Percentiles rank a stretch among this genome's conserved stretches.
Conservation (phyloP, 2,113 vertebrate species). For the Plotosus lineatus region DNA sequence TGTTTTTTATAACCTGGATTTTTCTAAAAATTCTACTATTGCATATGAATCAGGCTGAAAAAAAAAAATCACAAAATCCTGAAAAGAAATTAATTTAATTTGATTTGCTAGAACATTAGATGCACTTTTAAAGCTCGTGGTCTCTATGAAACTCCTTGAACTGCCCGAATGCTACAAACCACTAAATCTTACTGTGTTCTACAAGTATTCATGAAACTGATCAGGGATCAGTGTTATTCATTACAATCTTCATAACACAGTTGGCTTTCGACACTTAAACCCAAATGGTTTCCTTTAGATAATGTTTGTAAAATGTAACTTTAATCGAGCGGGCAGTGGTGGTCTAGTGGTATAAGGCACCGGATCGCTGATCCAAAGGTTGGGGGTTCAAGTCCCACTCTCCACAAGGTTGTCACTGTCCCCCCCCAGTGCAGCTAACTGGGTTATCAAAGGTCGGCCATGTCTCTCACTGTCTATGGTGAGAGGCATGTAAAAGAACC, state of each 20-base stretch:
- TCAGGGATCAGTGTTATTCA: neutral
- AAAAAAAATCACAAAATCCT: neutral
- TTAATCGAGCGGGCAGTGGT: no score
- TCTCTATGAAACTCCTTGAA: constrained; percentile 23
- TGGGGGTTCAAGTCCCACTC: no score
- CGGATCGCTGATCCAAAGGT: no score
- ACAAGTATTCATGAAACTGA: neutral
- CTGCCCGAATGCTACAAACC: constrained; percentile 5
- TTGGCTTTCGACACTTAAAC: neutral
- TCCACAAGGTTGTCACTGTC: no score
- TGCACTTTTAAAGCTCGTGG: neutral
- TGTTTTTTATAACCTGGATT: no score
- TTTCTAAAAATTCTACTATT: no score
- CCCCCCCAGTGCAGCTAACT: no score
- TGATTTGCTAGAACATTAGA: neutral
- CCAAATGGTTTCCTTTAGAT: neutral
- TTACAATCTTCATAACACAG: neutral
- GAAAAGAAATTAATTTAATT: neutral
- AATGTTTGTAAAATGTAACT: neutral
- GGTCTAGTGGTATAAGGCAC: no score
- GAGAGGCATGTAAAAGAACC: no score
- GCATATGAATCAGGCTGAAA: neutral
- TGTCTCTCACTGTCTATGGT: no score
- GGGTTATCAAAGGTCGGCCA: no score
- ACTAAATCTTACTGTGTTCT: neutral